Base-by-base conservation (phyloP, 2,113 vertebrate genomes). In the Paramormyrops kingsleyae region DNA sequence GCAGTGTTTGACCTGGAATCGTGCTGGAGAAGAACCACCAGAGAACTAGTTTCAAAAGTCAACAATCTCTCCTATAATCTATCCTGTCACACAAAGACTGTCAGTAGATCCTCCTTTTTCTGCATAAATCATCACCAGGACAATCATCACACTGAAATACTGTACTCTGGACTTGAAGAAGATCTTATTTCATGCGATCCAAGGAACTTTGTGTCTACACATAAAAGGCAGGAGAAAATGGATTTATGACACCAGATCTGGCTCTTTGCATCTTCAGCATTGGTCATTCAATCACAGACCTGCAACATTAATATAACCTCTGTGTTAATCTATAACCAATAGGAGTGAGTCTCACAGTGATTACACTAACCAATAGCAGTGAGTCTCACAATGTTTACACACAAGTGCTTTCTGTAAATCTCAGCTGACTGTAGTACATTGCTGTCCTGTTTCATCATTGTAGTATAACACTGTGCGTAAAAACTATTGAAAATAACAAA, bases 191-290 rank as follows among this genome's bases (percentile, higher is more conserved):
- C 94, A 91, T 91, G 87, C 53, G 15, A 88, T 90, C 46, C 88
- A 90, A 89, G 88, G 83, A 88, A 70, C 90, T 92, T 62, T 93
- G 92, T 91, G 91, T 91, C 88, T 90, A 92, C 94, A 95, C 94
- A 93, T 92, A 92, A 91, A 89, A 35, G 85, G 83, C 88, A 87
- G 84, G 47, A 90, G 91, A 90, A 92, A 93, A 93, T 92, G 89
- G 91, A 93, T 93, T 93, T 93, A 92, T 93, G 94, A 94, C 95
- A 96, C 91, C 80, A 31, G 91, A 94, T 87, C 93, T 87, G 90
- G 91, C 91, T 90, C 93, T 92, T 88, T 83, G 66, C 89, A 85
- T 44, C 19, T 27, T 83, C 83, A 46, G 46, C 21, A 47, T 21
- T 85, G 74, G 74, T 77, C 35, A 80, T 80, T 39, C 74, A 17